Base-by-base conservation (phyloP, 2,888 invertebrate genomes). In the Adelphocoris suturalis region DNA sequence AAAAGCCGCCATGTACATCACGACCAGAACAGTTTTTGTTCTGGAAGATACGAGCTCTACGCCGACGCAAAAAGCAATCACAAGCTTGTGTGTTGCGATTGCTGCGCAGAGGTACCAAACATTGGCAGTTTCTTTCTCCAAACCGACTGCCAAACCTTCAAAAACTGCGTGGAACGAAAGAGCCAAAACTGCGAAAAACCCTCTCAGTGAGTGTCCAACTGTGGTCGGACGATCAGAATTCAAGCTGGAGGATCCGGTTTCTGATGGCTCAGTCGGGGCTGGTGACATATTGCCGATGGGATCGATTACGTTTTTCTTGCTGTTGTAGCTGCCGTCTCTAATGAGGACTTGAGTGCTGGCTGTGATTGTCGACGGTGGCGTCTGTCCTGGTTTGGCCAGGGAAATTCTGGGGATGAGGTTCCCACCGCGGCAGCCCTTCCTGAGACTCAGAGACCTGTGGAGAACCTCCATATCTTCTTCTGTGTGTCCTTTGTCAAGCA, bases 131-230 rank as follows among this genome's bases (percentile, higher is more conserved):
- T 95, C 95, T 16, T 95, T 94, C 93, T 97, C 97, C 89, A 97
- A 93, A 0, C 97, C 97, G 16, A 97, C 96, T 16, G 97, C 96
- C 86, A 97, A 94, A 27, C 97, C 96, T 93, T 96, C 96, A 92
- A 96, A 95, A 47, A 96, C 94, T 0, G 96, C 96, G 92, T 96
- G 96, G 91, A 96, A 95, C 61, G 96, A 96, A 9, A 96, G 92
- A 0, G 96, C 96, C 80, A 96, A 93, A 12, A 96, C 95, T 0
- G 96, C 95, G 80, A 96, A 93, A 7, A 96, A 93, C 55, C 95
- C 95, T 78, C 94, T 93, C 89, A 95, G 92, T 37, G 92, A 92
- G 52, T 92, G 92, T 13, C 91, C 91, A 0, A 92, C 91, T 14
- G 91, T 90, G 1, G 87, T 89, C n/a, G 86, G 89, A 27, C 90